Evolutionary conservation across 2,888 invertebrate genomes (phyloP).

Genomic region (Apodemia mormo): DNA sequence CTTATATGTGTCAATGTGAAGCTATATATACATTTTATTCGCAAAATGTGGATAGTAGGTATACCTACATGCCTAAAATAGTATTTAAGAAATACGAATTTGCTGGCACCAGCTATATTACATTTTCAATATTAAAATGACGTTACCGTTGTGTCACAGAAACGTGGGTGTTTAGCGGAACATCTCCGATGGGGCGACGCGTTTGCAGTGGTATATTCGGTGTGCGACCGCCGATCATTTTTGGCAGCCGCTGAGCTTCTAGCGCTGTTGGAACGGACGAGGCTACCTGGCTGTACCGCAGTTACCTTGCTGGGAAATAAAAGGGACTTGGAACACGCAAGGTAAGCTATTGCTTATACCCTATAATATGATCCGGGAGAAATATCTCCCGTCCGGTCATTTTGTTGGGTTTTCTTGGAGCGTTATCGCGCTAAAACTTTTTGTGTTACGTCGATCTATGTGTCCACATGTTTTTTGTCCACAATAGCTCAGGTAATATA

Average conservation of each 20-base stretch:
- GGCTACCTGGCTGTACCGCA: slow-evolving; percentile 88
- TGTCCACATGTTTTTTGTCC: too few species aligned
- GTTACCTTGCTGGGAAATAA: slow-evolving; percentile 90
- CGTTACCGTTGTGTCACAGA: slow-evolving; percentile 69
- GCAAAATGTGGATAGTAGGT: slow-evolving; percentile 6
- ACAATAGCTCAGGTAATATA: too few species aligned
- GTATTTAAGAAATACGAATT: too few species aligned
- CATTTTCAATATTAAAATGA: not conserved
- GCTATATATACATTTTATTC: not conserved
- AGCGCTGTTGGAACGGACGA: slow-evolving; percentile 86
- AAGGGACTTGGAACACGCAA: slow-evolving; percentile 89
- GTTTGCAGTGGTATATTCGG: slow-evolving; percentile 90
- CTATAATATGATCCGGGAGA: not conserved
- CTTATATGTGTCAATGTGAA: too few species aligned
- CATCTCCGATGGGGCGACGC: slow-evolving; percentile 92
- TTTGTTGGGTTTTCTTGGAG: too few species aligned
- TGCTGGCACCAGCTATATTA: too few species aligned
- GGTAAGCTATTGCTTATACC: slow-evolving; percentile 65
- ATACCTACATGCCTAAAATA: too few species aligned
- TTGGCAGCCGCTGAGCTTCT: slow-evolving; percentile 87
- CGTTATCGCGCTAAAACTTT: too few species aligned
- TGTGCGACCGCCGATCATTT: slow-evolving; percentile 89
- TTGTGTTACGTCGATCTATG: too few species aligned
- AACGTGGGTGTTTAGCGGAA: slow-evolving; percentile 87
- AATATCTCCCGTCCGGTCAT: too few species aligned